Evolutionary conservation across 2,888 invertebrate species (phyloP).

Genomic region (Slavum lentiscoides): DNA sequence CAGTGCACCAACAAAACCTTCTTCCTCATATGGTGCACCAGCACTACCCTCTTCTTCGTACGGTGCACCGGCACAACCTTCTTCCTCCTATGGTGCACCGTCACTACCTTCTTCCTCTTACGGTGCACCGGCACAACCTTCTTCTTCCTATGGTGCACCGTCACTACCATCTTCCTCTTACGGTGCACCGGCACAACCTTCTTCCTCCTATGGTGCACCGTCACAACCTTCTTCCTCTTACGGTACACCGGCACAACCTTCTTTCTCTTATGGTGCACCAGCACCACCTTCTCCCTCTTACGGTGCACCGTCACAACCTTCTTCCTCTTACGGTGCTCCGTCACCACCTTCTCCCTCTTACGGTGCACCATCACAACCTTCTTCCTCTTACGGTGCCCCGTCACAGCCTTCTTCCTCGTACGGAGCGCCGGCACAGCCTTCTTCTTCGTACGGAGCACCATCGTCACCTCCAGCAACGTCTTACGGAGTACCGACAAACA

Average conservation of each 20-base stretch:
- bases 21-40: slow-evolving; percentile 54
- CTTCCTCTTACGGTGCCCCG: slow-evolving; percentile 54
- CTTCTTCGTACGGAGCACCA: slow-evolving; percentile 49
- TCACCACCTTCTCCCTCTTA: slow-evolving; percentile 55
- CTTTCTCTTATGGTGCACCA: slow-evolving; percentile 45
- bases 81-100: slow-evolving; percentile 45
- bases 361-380: slow-evolving; percentile 54
- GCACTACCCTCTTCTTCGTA: slow-evolving; percentile 54
- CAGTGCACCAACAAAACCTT: slow-evolving; percentile 53
- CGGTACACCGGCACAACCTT: slow-evolving; percentile 53
- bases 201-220: slow-evolving; percentile 45
- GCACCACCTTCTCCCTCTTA: slow-evolving; percentile 57
- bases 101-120: slow-evolving; percentile 47
- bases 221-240: slow-evolving; percentile 41
- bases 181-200: slow-evolving; percentile 23
- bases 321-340: slow-evolving; percentile 53
- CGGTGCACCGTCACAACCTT: slow-evolving; percentile 34
- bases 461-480: slow-evolving; percentile 51
- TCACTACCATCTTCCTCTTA: slow-evolving; percentile 50
- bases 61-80: slow-evolving; percentile 38
- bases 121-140: slow-evolving; percentile 55
- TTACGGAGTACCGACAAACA: slow-evolving; percentile 55
- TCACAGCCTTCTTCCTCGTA: slow-evolving; percentile 59
- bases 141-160: slow-evolving; percentile 56
- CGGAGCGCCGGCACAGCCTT: slow-evolving; percentile 32